Evolutionary conservation across 2,888 invertebrate species (phyloP).

Genomic region (Subacronicta megacephala): DNA sequence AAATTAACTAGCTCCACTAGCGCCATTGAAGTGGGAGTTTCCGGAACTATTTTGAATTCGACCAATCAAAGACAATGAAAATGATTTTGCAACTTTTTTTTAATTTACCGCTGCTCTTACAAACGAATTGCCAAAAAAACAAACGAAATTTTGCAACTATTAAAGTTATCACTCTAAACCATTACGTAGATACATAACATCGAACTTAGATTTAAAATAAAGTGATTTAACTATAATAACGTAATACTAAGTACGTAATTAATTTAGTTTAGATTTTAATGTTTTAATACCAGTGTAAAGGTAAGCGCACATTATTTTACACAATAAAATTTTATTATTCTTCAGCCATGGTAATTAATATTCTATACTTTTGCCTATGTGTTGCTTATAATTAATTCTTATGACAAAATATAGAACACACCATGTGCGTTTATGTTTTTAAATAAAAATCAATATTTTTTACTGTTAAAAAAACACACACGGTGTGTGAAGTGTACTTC

Average conservation of each 20-base stretch:
- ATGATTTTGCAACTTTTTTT: too few species aligned
- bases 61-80: slow-evolving; percentile 6
- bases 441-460: too few species aligned
- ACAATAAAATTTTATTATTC: background rate
- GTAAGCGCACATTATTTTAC: slow-evolving; percentile 51
- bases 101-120: too few species aligned
- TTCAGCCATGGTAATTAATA: too few species aligned
- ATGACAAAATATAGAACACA: too few species aligned
- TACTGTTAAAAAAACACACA: too few species aligned
- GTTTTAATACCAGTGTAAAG: slow-evolving; percentile 52
- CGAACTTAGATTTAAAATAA: slow-evolving; percentile 48
- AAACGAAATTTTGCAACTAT: slow-evolving; percentile 13
- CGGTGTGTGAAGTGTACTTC: too few species aligned
- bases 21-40: slow-evolving; percentile 10
- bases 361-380: too few species aligned
- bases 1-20: background rate
- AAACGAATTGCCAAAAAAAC: slow-evolving; percentile 47
- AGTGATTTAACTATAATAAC: slow-evolving; percentile 63
- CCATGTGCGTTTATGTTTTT: too few species aligned
- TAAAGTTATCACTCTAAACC: slow-evolving; percentile 33
- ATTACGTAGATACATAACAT: slow-evolving; percentile 39
- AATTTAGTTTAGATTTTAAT: slow-evolving; percentile 60
- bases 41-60: slow-evolving; percentile 9
- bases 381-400: too few species aligned
- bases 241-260: slow-evolving; percentile 70